phyloP scores from a whole-genome alignment of 1,140 invertebrate species.

The Luehdorfia chinensis region DNA sequence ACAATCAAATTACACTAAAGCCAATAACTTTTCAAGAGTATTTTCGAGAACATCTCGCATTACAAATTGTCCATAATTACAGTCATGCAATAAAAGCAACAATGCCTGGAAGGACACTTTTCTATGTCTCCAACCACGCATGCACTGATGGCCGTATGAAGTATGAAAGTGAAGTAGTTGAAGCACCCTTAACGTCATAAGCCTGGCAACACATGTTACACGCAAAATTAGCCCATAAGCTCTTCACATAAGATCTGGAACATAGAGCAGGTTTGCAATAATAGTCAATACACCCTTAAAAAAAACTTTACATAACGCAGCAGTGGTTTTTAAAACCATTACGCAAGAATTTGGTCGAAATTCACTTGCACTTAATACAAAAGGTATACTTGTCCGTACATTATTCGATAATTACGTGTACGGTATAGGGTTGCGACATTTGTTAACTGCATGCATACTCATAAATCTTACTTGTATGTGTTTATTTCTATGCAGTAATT shows the following conservation, averaged over 20 bases:
- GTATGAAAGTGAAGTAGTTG: conserved; percentile 25
- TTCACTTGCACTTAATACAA: conserved; percentile 21
- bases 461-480: too few relatives aligned
- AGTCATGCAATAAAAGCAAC: conserved; percentile 16
- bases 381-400: conserved; percentile 28
- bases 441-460: too few relatives aligned
- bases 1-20: too few relatives aligned
- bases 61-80: conserved; percentile 22
- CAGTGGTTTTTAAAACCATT: too few relatives aligned
- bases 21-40: not conserved
- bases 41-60: conserved; percentile 18
- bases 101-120: conserved; percentile 24
- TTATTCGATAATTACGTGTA: conserved; percentile 33
- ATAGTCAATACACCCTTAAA: too few relatives aligned
- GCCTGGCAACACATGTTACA: not conserved
- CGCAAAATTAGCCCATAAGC: not conserved
- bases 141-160: conserved; percentile 23
- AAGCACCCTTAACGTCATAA: conserved; percentile 9
- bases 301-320: too few relatives aligned
- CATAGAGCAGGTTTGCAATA: too few relatives aligned
- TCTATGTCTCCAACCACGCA: conserved; percentile 27
- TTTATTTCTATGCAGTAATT: too few relatives aligned
- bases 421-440: not conserved
- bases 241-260: not conserved
- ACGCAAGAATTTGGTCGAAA: not conserved